These are phyloP conservation scores for Odocoileus hemionus DNA, from an alignment of 2,113 vertebrate species.

Conservation along the genomic window DNA sequence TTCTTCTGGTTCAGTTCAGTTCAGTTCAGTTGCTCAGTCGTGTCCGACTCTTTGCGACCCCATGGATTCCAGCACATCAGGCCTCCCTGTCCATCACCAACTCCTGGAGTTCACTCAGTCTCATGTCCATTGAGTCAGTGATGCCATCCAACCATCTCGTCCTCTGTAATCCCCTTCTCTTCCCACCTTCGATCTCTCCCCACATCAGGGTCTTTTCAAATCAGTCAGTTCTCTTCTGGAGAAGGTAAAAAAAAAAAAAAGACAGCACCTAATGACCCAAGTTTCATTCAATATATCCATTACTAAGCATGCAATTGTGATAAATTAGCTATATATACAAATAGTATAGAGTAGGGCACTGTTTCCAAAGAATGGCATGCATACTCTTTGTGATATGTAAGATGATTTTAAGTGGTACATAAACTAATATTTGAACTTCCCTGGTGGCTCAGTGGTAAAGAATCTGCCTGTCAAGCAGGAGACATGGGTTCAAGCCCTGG, in stretches of 20 bases:
- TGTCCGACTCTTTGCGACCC: background rate
- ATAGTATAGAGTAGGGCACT: background rate
- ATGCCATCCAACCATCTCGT: background rate
- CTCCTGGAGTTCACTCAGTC: background rate
- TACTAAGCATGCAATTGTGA: background rate
- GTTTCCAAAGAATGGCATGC: background rate
- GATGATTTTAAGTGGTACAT: background rate
- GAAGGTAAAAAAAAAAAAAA: background rate
- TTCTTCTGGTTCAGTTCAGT: background rate
- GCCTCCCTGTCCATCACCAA: background rate
- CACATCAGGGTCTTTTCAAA: background rate
- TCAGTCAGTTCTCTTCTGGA: constrained; percentile 3
- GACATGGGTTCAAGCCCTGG: background rate
- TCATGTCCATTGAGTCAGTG: background rate
- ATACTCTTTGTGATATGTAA: background rate
- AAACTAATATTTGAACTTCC: background rate
- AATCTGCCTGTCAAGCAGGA: background rate
- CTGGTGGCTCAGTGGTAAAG: background rate
- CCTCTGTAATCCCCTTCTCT: background rate
- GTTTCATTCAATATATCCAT: background rate
- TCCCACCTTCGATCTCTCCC: background rate
- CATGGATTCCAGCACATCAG: background rate
- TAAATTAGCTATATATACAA: background rate
- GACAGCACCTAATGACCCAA: background rate
- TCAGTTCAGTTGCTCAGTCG: background rate